Conservation (phyloP, 2,797 vertebrate genomes). For the Falco concolor region DNA sequence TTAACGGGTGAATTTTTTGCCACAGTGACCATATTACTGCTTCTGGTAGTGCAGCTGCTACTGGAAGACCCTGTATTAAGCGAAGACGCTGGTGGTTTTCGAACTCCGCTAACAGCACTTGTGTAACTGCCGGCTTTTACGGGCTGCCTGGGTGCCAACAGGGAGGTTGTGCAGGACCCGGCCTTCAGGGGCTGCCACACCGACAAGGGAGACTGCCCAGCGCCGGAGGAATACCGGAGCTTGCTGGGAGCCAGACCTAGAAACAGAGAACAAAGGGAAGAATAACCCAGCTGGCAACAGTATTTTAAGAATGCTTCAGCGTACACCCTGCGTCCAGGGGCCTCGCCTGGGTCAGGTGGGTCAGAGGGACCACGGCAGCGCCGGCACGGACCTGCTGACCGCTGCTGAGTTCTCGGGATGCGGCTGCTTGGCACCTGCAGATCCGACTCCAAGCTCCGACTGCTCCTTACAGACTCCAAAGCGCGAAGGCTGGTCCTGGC, state of each 20-base stretch:
- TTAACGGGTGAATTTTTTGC: conserved; percentile 70
- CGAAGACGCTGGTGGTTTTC: conserved; percentile 73
- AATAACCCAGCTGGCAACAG: background rate
- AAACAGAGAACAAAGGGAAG: background rate
- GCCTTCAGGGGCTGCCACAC: conserved; percentile 82
- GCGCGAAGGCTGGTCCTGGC: conserved; percentile 86
- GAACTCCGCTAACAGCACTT: conserved; percentile 29
- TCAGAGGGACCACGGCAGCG: too few relatives aligned
- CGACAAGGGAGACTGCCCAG: conserved; percentile 79
- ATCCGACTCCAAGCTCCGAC: conserved; percentile 91
- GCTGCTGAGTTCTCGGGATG: conserved; percentile 85
- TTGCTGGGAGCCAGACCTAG: conserved; percentile 79
- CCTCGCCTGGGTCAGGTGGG: too few relatives aligned
- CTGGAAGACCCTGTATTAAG: conserved; percentile 59
- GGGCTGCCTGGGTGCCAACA: conserved; percentile 74
- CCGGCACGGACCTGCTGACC: conserved; percentile 77
- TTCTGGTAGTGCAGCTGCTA: conserved; percentile 62
- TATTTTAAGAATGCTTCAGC: too few relatives aligned
- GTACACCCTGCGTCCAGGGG: too few relatives aligned
- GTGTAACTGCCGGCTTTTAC: conserved; percentile 77
- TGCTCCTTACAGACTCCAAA: conserved; percentile 87
- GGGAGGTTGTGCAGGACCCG: conserved; percentile 71
- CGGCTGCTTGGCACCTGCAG: conserved; percentile 88
- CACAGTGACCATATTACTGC: conserved; percentile 45
- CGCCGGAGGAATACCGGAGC: conserved; percentile 72